Base-by-base conservation (phyloP, 2,113 vertebrate genomes). In the Hemibagrus wyckioides region DNA sequence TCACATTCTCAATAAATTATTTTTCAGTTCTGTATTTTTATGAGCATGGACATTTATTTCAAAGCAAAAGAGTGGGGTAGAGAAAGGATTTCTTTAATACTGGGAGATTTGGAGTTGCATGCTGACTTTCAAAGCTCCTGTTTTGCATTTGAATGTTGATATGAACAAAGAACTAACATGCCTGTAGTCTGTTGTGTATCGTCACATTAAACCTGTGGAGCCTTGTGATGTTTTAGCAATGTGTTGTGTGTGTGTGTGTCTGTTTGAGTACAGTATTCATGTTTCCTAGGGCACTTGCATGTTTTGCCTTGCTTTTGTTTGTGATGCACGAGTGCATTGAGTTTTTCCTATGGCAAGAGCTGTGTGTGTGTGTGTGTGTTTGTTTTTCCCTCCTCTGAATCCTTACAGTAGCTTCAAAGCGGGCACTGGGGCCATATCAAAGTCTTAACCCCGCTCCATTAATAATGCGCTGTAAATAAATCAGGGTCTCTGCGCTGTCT, bases 381-480 rank as follows among this genome's bases (percentile, higher is more conserved):
- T 48, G 11, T 76, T 67, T 73, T 13, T 80, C 50, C 19, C 25
- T 88, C 67, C 11, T 88, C 84, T 39, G 79, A 23, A 71, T 79
- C 81, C 23, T 75, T 91, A n/a, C 83, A 90, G 86, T 84, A 90
- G 90, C 89, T 92, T 94, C 91, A 95, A 93, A 95, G 94, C 75
- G 65, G 90, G 86, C 89, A 90, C 85, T 90, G 89, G 75, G 90
- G 88, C 89, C 93, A 82, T 92, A 94, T 96, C 93, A 94, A 94
- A 96, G 91, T 94, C 90, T 94, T 95, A 94, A 92, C 93, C 93
- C 90, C 93, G 80, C 91, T 96, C 65, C 89, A 94, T 95, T 94
- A 94, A 89, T 95, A 94, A 95, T 94, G 88, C 88, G 90, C 85
- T 92, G 93, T 94, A 93, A 95, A 94, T 94, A 96, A 95, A 94